These are phyloP conservation scores for Exephanes ischioxanthus DNA, from an alignment of 2,888 invertebrate species.

Conservation along the genomic window DNA sequence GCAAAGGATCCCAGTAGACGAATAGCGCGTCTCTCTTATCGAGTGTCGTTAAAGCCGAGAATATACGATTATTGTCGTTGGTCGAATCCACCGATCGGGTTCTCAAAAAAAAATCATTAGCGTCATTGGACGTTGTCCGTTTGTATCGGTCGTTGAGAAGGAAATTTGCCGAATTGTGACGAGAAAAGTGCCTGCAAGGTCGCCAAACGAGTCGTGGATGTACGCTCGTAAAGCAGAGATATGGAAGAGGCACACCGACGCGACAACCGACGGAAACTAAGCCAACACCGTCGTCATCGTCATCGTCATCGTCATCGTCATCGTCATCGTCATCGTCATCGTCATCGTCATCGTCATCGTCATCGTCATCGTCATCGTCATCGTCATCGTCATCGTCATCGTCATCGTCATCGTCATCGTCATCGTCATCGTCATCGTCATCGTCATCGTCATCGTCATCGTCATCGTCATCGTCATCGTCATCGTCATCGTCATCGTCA, in stretches of 20 bases:
- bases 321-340: no score
- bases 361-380: no score
- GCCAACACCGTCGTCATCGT: slow-evolving; percentile 83
- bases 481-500: no score
- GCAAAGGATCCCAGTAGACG: slow-evolving; percentile 94
- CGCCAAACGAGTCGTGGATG: slow-evolving; percentile 89
- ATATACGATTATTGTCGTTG: background rate
- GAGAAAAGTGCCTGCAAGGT: slow-evolving; percentile 88
- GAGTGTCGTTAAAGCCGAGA: slow-evolving; percentile 87
- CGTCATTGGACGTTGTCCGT: slow-evolving; percentile 17
- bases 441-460: no score
- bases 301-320: slow-evolving; percentile 85
- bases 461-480: no score
- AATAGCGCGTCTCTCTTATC: slow-evolving; percentile 93
- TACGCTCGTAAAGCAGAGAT: slow-evolving; percentile 91
- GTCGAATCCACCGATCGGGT: slow-evolving; percentile 16
- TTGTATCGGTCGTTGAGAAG: slow-evolving; percentile 73
- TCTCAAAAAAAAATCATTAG: slow-evolving; percentile 85
- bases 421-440: no score
- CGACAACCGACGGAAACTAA: slow-evolving; percentile 89
- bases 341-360: no score
- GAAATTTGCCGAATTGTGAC: slow-evolving; percentile 86
- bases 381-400: no score
- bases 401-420: no score
- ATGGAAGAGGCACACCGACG: slow-evolving; percentile 92